phyloP scores from a whole-genome alignment of 2,797 vertebrate genomes.

The Tapirus indicus region DNA sequence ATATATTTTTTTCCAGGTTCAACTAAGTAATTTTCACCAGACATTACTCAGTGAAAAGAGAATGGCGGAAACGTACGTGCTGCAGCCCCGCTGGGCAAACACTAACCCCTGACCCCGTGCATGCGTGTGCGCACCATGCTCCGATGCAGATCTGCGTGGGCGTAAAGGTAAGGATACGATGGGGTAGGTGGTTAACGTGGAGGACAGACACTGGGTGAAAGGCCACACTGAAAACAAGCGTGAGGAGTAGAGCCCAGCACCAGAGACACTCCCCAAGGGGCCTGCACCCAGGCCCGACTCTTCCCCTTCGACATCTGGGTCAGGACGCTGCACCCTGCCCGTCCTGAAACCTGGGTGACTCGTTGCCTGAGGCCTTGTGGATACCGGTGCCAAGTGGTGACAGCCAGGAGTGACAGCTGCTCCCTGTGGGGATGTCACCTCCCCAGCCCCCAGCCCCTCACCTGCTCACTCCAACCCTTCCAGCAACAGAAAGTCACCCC shows the following conservation, averaged over 20 bases:
- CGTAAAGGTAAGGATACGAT: no score
- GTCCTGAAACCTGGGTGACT: not conserved
- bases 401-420: not conserved
- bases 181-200: not conserved
- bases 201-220: not conserved
- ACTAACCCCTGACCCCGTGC: no score
- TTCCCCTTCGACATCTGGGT: not conserved
- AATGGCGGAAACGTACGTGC: no score
- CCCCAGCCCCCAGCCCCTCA: not conserved
- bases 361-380: not conserved
- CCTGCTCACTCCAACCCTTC: not conserved
- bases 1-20: not conserved
- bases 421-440: not conserved
- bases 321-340: not conserved
- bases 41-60: not conserved
- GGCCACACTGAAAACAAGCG: not conserved
- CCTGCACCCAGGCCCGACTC: not conserved
- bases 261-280: not conserved
- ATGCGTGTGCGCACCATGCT: fast-evolving
- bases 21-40: not conserved
- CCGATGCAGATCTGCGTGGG: not conserved
- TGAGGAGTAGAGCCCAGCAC: not conserved
- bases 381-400: not conserved
- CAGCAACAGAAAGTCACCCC: not conserved
- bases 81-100: fast-evolving